These are phyloP conservation scores for Whitmania pigra DNA, from an alignment of 1,140 invertebrate species.

Conservation along the genomic window DNA sequence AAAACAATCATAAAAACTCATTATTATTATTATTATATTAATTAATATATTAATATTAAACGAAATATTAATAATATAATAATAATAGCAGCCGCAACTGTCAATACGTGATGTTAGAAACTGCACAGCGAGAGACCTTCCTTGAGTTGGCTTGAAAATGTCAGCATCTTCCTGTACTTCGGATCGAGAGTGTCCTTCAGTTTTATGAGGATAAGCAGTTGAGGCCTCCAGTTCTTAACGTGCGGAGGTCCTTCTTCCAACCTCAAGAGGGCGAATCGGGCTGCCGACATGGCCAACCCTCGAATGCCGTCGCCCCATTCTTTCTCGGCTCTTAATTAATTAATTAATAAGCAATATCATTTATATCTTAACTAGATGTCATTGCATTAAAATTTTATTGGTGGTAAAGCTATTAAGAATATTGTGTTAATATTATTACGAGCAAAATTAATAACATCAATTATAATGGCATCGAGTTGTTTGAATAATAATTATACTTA, in stretches of 20 bases:
- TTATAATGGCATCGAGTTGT: background rate
- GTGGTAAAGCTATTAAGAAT: background rate
- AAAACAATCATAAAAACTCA: background rate
- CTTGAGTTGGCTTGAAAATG: conserved; percentile 93
- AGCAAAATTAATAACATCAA: no score
- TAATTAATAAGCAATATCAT: no score
- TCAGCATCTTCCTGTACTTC: conserved; percentile 64
- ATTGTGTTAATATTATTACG: background rate
- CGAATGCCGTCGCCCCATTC: conserved; percentile 99
- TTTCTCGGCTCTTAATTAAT: conserved; percentile 64
- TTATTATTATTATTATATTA: background rate
- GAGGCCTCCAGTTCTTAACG: conserved; percentile 97
- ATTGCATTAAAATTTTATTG: no score
- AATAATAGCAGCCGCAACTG: background rate
- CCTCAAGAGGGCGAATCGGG: conserved; percentile 80
- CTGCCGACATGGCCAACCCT: conserved; percentile 86
- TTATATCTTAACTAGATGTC: no score
- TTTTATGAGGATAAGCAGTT: conserved; percentile 66
- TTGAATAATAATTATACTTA: background rate
- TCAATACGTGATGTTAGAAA: background rate
- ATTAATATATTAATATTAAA: background rate
- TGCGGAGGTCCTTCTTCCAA: conserved; percentile 90
- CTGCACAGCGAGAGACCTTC: conserved; percentile 65
- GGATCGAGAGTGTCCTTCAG: conserved; percentile 35
- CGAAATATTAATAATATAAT: no score